Evolutionary conservation across 2,888 invertebrate species (phyloP).

Genomic region (Eilema sororculum): DNA sequence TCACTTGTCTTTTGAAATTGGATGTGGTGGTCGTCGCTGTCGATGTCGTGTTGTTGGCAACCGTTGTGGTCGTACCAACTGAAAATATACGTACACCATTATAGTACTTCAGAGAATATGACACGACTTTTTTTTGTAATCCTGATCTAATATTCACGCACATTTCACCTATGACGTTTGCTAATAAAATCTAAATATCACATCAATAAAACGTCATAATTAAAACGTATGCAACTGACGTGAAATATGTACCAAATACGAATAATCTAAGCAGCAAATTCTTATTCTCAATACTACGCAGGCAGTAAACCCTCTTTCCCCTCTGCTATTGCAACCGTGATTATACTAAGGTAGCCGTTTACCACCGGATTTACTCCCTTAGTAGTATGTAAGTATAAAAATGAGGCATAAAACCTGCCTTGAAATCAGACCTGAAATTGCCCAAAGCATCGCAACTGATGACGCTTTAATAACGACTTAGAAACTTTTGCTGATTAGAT

Average conservation of each 20-base stretch:
- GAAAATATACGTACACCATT: slow-evolving; percentile 43
- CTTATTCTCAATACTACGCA: background rate
- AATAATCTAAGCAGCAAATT: background rate
- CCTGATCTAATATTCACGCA: too few relatives aligned
- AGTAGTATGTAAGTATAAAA: too few relatives aligned
- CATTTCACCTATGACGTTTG: background rate
- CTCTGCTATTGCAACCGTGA: background rate
- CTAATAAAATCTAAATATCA: background rate
- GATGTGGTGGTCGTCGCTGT: slow-evolving; percentile 82
- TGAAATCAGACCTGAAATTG: background rate
- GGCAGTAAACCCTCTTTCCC: background rate
- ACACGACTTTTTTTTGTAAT: too few relatives aligned
- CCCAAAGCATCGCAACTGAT: too few relatives aligned
- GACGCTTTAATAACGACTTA: too few relatives aligned
- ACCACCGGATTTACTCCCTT: background rate
- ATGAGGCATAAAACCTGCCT: background rate
- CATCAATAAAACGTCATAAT: background rate
- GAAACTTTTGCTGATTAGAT: background rate
- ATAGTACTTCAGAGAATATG: too few relatives aligned
- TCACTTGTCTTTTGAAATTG: slow-evolving; percentile 86
- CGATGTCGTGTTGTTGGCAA: slow-evolving; percentile 80
- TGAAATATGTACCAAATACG: too few relatives aligned
- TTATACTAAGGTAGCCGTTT: background rate
- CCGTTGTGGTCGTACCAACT: slow-evolving; percentile 81
- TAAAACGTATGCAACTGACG: background rate